Percentiles rank a stretch among this genome's conserved stretches.
These are phyloP conservation scores for Neosilurus hyrtlii DNA, from an alignment of 2,797 vertebrate genomes.

Conservation along the genomic window DNA sequence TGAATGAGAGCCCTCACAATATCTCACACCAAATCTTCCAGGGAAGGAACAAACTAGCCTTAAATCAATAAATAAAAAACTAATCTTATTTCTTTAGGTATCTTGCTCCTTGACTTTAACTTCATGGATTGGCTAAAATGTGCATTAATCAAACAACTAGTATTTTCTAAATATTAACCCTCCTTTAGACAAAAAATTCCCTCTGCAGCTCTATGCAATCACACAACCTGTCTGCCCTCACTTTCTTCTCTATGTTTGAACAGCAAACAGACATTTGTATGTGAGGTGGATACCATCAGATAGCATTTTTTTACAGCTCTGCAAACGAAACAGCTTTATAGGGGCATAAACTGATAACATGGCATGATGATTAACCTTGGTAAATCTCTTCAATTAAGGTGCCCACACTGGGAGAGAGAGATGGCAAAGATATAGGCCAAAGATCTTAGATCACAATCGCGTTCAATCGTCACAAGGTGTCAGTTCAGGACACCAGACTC, in stretches of 20 bases:
- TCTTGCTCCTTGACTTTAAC: slow-evolving; percentile 49
- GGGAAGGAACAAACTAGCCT: slow-evolving; percentile 48
- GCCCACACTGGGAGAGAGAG: slow-evolving; percentile 40
- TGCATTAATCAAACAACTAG: background rate
- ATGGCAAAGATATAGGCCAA: slow-evolving; percentile 50
- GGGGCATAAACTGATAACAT: slow-evolving; percentile 45
- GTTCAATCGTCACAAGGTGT: slow-evolving; percentile 48
- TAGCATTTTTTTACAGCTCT: slow-evolving; percentile 47
- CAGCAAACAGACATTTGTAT: slow-evolving; percentile 25
- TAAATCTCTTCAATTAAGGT: slow-evolving; percentile 52
- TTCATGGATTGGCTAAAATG: slow-evolving; percentile 27
- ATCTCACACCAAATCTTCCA: slow-evolving; percentile 40
- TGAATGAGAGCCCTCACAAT: slow-evolving; percentile 63
- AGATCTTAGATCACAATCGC: slow-evolving; percentile 52
- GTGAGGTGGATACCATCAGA: slow-evolving; percentile 38
- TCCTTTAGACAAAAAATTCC: slow-evolving; percentile 26
- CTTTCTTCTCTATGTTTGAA: slow-evolving; percentile 30
- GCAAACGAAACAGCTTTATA: slow-evolving; percentile 34
- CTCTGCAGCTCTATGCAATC: slow-evolving; percentile 20
- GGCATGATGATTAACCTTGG: slow-evolving; percentile 50
- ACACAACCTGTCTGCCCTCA: slow-evolving; percentile 39
- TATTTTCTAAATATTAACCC: slow-evolving; percentile 19
- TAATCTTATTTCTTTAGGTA: slow-evolving; percentile 64
- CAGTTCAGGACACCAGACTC: slow-evolving; percentile 39
- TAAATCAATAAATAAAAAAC: slow-evolving; percentile 57